Base-by-base conservation (phyloP, 2,797 vertebrate genomes). In the Vireo griseus region DNA sequence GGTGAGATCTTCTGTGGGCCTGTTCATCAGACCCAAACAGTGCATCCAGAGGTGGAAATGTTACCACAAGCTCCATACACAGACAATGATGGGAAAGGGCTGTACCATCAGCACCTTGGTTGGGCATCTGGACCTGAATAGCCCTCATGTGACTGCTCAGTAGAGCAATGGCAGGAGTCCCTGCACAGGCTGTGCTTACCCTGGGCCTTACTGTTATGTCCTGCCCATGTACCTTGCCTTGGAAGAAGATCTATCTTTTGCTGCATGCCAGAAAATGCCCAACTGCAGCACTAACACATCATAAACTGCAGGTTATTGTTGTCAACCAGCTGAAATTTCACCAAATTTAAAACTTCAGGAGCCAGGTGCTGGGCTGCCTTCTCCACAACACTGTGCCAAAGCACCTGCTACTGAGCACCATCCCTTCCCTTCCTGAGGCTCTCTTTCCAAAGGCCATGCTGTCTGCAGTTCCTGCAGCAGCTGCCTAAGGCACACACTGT, bases 1-100 rank as follows among this genome's bases (percentile, higher is more conserved):
- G 47, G 16, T 20, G 33, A 54, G 18, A 6, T n/a, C 25, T 61
- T 54, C 58, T 69, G 28, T 33, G 31, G 28, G 19, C 28, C 59
- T 8, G 14, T 39, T 5, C 0, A 0, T 26, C 54, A 65, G 16
- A 62, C 12, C 10, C 52, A 65, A 11, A 33, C 11, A n/a, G 55
- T 24, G 28, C 29, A 37, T 1, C 5, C 31, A 45, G 35, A 85
- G 19, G 8, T 59, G 24, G 33, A 63, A 79, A 24, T 11, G 19
- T 26, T 12, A 8, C 44, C 37, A 16, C 6, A 65, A 35, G 7
- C 29, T 57, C 28, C 10, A 6, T 16, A 9, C 9, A 5, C 3
- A 62, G 47, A 11, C 20, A 62, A 0, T 33, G 25, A 0, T 47
- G 25, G 42, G 29, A 63, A 79, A 69, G 10, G 5, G 2, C 13